phyloP scores from a whole-genome alignment of 1,140 invertebrate species.

The Sitobion miscanthi region DNA sequence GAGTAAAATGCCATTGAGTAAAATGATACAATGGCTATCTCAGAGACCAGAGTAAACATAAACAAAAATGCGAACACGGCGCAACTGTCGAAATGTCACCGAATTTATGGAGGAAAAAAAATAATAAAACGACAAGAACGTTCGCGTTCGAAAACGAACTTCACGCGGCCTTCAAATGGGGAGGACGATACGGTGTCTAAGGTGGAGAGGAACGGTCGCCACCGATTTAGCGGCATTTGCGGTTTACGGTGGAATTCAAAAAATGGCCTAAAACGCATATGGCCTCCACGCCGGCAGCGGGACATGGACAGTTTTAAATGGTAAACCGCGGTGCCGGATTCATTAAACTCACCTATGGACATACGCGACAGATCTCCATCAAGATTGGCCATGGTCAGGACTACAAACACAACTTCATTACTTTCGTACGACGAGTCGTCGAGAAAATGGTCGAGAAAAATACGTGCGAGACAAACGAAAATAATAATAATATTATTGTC shows the following conservation, averaged over 20 bases:
- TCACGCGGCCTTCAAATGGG: not conserved
- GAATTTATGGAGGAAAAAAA: not conserved
- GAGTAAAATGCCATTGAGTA: not conserved
- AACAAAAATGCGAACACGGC: not conserved
- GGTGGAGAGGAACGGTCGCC: not conserved
- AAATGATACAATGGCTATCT: not conserved
- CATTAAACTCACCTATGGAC: constrained; percentile 37
- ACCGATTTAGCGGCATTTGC: not conserved
- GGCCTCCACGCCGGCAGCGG: not conserved
- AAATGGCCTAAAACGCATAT: not conserved
- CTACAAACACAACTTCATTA: constrained; percentile 21
- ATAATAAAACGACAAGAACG: not conserved
- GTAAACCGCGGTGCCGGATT: not conserved
- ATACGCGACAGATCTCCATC: constrained; percentile 48
- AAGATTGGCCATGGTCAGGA: constrained; percentile 24
- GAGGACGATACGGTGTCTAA: not conserved
- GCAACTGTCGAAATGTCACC: not conserved
- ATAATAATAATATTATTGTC: not conserved
- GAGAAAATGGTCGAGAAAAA: not conserved
- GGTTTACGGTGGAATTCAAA: not conserved
- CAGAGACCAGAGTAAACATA: not conserved
- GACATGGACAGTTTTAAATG: not conserved
- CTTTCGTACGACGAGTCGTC: not conserved
- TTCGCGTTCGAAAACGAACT: not conserved
- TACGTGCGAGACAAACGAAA: not conserved